Base-by-base conservation (phyloP, 2,113 vertebrate genomes). In the Micronisus gabar region DNA sequence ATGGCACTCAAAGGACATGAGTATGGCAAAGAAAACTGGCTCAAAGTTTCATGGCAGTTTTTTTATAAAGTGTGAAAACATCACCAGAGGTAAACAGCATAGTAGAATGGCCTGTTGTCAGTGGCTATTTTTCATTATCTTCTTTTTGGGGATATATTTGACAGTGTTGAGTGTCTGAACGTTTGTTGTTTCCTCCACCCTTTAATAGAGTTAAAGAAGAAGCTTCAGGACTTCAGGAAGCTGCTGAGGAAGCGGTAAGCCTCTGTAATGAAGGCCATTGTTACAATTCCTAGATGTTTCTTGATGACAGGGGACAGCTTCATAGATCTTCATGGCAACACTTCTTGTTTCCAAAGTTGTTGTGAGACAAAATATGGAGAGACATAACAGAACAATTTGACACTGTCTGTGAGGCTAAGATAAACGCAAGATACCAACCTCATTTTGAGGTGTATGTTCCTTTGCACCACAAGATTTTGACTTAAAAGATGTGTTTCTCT, bases 221-320 rank as follows among this genome's bases (percentile, higher is more conserved):
- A 98, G 45, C 97, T 99, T 48, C 75, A 92, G 86, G 98, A 98
- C 55, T 98, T 98, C 91, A 98, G 97, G 95, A 99, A 98, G 93
- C 4, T 98, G 94, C 95, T 99, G 73, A 98, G 95, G 94, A 99
- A 98, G 96, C 96, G 98, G 99, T 99, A 91, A 97, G 98, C 67
- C 41, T 59, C 67, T 18, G 0, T 23, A 96, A 68, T 1, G 47
- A 93, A 87, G 34, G 85, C 93, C 78, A 7, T 1, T 45, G 22
- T 59, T 56, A 10, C 23, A 27, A 52, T 86, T 63, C 21, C 11
- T 71, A 47, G 10, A 4, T 55, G 22, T 17, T 68, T 59, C 52
- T 36, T 40, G 67, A 6, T 45, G 34, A 6, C 5, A 66, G 71
- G 70, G 38, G 14, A 40, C 50, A 78, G 38, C 67, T 88, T 72